A percentile compares a stretch with the other conserved stretches of the same genome.
Evolutionary conservation across 2,797 vertebrate genomes (phyloP).

Genomic region (Acipenser ruthenus): DNA sequence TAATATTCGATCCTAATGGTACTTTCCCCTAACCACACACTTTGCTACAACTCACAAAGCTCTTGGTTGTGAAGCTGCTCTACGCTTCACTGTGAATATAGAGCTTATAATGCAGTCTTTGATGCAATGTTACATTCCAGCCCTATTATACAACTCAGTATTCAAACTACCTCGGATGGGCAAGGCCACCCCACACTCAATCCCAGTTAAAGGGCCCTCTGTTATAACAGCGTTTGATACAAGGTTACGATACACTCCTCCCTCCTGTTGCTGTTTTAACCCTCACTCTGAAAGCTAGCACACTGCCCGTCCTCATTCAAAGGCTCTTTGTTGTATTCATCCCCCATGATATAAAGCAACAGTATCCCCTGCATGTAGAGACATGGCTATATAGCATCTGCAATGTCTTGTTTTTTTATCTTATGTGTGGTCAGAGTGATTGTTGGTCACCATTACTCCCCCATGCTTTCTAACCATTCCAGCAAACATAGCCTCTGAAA

Average conservation of each 20-base stretch:
- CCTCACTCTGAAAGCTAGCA: not conserved
- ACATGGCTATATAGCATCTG: too few species aligned
- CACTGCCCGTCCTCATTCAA: not conserved
- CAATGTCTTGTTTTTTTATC: too few species aligned
- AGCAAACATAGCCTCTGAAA: too few species aligned
- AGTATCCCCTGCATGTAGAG: too few species aligned
- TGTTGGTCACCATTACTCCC: too few species aligned
- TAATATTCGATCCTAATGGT: not conserved
- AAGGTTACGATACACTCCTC: slow-evolving; percentile 1
- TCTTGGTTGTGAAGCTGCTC: not conserved
- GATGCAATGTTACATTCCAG: not conserved
- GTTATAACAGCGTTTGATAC: not conserved
- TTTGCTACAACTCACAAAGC: not conserved
- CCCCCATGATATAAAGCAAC: not conserved
- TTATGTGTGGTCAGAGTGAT: too few species aligned
- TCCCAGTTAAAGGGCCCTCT: slow-evolving; percentile 2
- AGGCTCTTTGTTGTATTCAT: not conserved
- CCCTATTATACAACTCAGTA: not conserved
- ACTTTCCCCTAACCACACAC: not conserved
- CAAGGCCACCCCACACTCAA: not conserved
- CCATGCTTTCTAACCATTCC: too few species aligned
- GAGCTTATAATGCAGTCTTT: slow-evolving; percentile 1
- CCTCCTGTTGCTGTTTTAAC: slow-evolving; percentile 2
- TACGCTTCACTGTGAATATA: not conserved
- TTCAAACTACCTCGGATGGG: not conserved